Evolutionary conservation across 2,888 invertebrate genomes (phyloP).

Genomic region (Nudaria mundana): DNA sequence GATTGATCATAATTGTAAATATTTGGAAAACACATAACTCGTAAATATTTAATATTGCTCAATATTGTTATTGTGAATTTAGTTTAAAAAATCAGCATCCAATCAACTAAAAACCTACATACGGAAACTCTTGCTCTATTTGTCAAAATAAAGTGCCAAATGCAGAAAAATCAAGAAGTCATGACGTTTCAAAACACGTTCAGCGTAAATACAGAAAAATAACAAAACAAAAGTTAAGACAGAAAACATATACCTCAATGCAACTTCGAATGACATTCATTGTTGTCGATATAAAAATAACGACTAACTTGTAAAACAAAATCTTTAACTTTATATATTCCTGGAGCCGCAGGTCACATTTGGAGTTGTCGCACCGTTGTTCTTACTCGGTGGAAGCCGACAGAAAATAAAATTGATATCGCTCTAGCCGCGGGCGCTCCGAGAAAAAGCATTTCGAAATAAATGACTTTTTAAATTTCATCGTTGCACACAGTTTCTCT

Average conservation of each 20-base stretch:
- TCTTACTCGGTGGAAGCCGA: constrained; percentile 59
- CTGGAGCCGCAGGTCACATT: constrained; percentile 32
- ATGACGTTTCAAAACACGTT: too few relatives aligned
- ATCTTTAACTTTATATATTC: constrained; percentile 29
- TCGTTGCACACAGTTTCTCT: constrained; percentile 81
- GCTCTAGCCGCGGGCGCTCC: constrained; percentile 69
- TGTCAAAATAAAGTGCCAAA: too few relatives aligned
- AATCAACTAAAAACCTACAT: too few relatives aligned
- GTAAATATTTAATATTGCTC: too few relatives aligned
- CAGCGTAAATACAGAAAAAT: too few relatives aligned
- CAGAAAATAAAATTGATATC: constrained; percentile 80
- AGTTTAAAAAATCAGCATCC: too few relatives aligned
- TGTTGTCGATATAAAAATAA: constrained; percentile 33
- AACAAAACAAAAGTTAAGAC: constrained; percentile 12
- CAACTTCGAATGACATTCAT: constrained; percentile 27
- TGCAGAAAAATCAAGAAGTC: too few relatives aligned
- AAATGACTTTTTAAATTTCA: constrained; percentile 82
- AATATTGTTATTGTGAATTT: too few relatives aligned
- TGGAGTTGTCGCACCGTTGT: constrained; percentile 39
- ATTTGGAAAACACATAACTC: too few relatives aligned
- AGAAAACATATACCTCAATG: constrained; percentile 17
- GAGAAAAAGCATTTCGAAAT: constrained; percentile 80
- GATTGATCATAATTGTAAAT: too few relatives aligned
- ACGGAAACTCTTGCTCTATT: too few relatives aligned
- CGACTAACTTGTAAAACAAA: constrained; percentile 28